phyloP scores from a whole-genome alignment of 2,113 vertebrate genomes.

The Columba janthina region DNA sequence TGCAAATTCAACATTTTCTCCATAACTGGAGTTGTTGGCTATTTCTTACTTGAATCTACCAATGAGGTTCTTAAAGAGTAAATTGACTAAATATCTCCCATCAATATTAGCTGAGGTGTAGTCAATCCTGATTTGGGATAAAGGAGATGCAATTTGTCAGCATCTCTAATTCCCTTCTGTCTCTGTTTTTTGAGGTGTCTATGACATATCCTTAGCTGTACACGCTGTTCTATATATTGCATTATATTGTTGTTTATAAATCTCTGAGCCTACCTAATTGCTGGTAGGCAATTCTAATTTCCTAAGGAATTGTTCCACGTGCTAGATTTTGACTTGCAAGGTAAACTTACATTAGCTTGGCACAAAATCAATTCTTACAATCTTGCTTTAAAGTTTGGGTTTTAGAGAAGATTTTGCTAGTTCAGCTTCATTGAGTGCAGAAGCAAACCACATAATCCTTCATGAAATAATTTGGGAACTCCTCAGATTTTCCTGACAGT shows the following conservation, averaged over 20 bases:
- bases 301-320: not conserved
- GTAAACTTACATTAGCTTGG: not conserved
- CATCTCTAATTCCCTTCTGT: not conserved
- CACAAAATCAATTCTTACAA: not conserved
- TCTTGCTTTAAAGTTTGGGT: not conserved
- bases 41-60: not conserved
- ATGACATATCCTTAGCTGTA: not conserved
- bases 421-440: not conserved
- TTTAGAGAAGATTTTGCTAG: slow-evolving; percentile 3
- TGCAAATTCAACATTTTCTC: not conserved
- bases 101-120: not conserved
- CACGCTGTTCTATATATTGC: not conserved
- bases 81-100: not conserved
- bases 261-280: not conserved
- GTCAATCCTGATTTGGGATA: not conserved
- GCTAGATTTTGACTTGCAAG: not conserved
- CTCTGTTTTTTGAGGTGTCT: not conserved
- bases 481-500: not conserved
- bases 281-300: not conserved
- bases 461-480: not conserved
- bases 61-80: not conserved
- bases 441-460: not conserved
- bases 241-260: not conserved
- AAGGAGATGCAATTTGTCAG: not conserved
- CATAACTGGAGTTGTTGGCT: not conserved